Percentiles rank a stretch among this genome's conserved stretches.
phyloP scores from a whole-genome alignment of 2,113 vertebrate genomes.

The Spermophilus dauricus region DNA sequence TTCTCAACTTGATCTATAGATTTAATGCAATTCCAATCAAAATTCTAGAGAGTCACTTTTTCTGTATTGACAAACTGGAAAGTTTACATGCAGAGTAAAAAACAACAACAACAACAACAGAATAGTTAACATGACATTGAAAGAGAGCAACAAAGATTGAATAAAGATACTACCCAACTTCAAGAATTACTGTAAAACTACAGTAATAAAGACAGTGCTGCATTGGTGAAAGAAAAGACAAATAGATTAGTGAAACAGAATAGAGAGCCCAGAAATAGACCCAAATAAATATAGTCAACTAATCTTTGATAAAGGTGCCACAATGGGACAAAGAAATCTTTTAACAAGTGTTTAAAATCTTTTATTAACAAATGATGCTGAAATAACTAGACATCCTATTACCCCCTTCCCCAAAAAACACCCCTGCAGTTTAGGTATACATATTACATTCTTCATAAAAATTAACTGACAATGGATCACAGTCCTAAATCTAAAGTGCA shows the following conservation, averaged over 20 bases:
- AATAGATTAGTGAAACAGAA: neutral
- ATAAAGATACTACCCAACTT: neutral
- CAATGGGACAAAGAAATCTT: neutral
- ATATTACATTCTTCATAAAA: neutral
- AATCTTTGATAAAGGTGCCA: neutral
- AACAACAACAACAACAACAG: too few species aligned
- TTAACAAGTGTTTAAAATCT: too few species aligned
- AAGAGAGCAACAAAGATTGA: neutral
- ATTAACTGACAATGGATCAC: neutral
- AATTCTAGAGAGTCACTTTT: too few species aligned
- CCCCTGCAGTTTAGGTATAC: neutral
- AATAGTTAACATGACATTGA: neutral
- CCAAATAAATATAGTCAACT: neutral
- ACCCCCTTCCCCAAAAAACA: too few species aligned
- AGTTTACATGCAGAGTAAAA: too few species aligned
- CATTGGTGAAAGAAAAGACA: neutral
- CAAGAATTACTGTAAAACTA: neutral
- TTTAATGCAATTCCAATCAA: neutral
- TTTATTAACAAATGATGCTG: neutral
- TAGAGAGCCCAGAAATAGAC: neutral
- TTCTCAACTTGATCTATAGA: neutral
- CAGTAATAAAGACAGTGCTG: neutral
- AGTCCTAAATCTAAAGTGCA: neutral
- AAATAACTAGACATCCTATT: neutral
- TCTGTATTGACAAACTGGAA: too few species aligned